Base-by-base conservation (phyloP, 2,888 invertebrate genomes). In the Melikaiella ostensackeni region DNA sequence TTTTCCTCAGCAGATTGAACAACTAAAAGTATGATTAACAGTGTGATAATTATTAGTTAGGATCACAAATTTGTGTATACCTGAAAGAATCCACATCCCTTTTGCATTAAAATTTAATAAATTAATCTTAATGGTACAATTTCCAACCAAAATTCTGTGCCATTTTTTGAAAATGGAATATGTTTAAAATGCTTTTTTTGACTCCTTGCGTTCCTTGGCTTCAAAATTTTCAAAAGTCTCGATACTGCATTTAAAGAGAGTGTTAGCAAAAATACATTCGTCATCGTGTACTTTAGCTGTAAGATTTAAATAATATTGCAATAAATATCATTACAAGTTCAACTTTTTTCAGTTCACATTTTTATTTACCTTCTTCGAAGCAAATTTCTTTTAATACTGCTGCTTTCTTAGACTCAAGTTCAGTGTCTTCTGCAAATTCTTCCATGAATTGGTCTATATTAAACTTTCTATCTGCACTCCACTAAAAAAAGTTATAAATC, bases 341-440 rank as follows among this genome's bases (percentile, higher is more conserved):
- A 16, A 16, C 1, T 42, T 42, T 42, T 16, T 16, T 16, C 4
- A 16, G 13, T 38, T n/a, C 1, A 50, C 7, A 50, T n/a, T 50
- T n/a, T 50, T 50, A 50, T n/a, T 2, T n/a, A 50, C 50, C 50
- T 50, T 50, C 50, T 50, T n/a, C 50, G 9, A 50, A 50, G n/a
- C 50, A 50, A 50, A n/a, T n/a, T 50, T n/a, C n/a, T n/a, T 50
- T 50, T 50, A 50, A n/a, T n/a, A 9, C 9, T 50, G n/a, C 50
- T 19, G 50, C n/a, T n/a, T 50, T 50, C n/a, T 50, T 50, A 7
- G 50, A n/a, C 9, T 50, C 50, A n/a, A 50, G 50, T n/a, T 50
- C n/a, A n/a, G 50, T 50, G 50, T 50, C 50, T 50, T 50, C 50
- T n/a, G 50, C n/a, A 50, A 50, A 50, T 50, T 50, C 50, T n/a